Percentiles rank a stretch among this genome's conserved stretches.
These are phyloP conservation scores for Sesamia nonagrioides DNA, from an alignment of 1,140 invertebrate species.

Conservation along the genomic window DNA sequence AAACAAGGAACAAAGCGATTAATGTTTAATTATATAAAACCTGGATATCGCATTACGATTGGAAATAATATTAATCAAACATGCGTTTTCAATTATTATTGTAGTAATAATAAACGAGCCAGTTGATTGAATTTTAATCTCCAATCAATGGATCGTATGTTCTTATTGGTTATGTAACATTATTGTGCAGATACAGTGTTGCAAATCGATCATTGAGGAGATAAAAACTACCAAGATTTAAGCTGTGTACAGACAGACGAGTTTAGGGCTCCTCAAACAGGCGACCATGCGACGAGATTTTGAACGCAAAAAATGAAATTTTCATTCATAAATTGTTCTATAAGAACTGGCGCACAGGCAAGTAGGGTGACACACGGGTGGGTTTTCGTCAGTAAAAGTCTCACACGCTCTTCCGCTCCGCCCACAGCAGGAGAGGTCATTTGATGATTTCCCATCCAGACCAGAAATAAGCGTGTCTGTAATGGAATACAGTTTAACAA, in stretches of 20 bases:
- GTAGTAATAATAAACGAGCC: background rate
- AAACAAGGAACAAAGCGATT: background rate
- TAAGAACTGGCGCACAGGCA: no score
- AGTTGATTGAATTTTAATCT: conserved; percentile 10
- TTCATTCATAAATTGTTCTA: no score
- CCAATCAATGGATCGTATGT: conserved; percentile 3
- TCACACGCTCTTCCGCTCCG: no score
- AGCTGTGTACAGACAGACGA: background rate
- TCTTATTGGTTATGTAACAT: background rate
- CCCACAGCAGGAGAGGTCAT: no score
- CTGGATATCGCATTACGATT: background rate
- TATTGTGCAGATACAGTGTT: background rate
- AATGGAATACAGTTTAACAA: no score
- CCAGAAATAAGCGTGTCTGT: no score
- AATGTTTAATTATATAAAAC: background rate
- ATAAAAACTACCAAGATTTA: background rate
- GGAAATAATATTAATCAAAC: background rate
- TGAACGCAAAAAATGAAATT: no score
- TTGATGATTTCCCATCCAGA: no score
- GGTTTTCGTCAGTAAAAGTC: no score
- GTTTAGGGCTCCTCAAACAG: background rate
- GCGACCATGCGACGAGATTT: no score
- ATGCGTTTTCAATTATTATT: background rate
- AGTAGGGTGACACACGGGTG: no score
- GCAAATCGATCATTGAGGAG: background rate